phyloP scores from a whole-genome alignment of 2,888 invertebrate genomes.

The Patella depressa region DNA sequence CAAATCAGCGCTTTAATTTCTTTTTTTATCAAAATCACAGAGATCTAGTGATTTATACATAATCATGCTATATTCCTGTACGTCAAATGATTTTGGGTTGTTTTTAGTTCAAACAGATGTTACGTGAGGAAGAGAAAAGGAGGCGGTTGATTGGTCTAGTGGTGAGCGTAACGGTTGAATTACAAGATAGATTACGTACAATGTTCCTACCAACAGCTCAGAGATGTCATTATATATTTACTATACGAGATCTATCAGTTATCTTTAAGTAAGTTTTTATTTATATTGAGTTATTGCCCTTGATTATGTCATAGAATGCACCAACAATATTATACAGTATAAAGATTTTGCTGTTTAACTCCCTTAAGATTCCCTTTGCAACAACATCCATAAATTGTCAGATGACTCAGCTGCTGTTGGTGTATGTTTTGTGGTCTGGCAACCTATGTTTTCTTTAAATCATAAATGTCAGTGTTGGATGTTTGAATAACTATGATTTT shows the following conservation, averaged over 20 bases:
- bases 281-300: too few species aligned
- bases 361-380: background rate
- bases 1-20: too few species aligned
- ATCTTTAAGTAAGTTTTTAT: slow-evolving; percentile 63
- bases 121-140: slow-evolving; percentile 61
- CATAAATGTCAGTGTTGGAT: too few species aligned
- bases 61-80: background rate
- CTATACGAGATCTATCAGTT: slow-evolving; percentile 61
- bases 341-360: background rate
- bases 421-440: too few species aligned
- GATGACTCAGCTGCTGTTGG: too few species aligned
- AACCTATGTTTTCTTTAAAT: too few species aligned
- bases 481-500: too few species aligned
- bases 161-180: slow-evolving; percentile 65
- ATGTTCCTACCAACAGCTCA: slow-evolving; percentile 69
- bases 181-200: slow-evolving; percentile 64
- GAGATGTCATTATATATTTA: slow-evolving; percentile 70
- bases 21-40: too few species aligned
- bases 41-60: too few species aligned
- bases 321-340: background rate
- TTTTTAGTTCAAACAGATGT: background rate
- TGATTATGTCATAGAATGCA: background rate
- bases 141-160: slow-evolving; percentile 54
- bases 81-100: background rate
- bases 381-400: too few species aligned